Evolutionary conservation across 1,140 invertebrate genomes (phyloP), one percentile per base, ranked within the genome.

Genomic region (Portunus trituberculatus): DNA sequence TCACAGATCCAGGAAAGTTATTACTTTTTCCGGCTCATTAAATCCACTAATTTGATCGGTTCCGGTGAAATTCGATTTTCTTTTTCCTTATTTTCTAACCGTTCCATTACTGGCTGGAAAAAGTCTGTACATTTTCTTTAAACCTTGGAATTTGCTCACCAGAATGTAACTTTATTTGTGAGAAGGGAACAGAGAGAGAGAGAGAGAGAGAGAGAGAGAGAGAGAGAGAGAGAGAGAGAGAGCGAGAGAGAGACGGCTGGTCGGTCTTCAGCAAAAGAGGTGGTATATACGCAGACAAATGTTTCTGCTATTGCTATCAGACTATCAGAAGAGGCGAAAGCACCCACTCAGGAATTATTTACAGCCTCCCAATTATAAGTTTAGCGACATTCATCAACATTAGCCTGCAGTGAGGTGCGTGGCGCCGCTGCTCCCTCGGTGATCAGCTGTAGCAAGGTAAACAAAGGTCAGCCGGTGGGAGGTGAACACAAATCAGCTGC

Each of bases 271-370:
- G 67, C 67, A n/a, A 76, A 76, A 76, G 67, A 76, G 16, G 67
- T n/a, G 67, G 67, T n/a, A 76, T 76, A n/a, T 76, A 76, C 67
- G n/a, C 67, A 76, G 67, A 76, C 67, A n/a, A 76, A 76, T 76
- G 67, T 76, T 76, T 76, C 4, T n/a, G 67, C 7, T n/a, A 76
- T 76, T 76, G 67, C 25, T 76, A 76, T 76, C 67, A 76, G 67
- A n/a, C 25, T n/a, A 76, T n/a, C 67, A n/a, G 67, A 76, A n/a
- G 67, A 76, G 67, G 67, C 12, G 67, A 76, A 76, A 76, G 67
- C 67, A 76, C 67, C 4, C 67, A 76, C 67, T 76, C 6, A 76
- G 20, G 67, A 25, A 76, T n/a, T 76, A 76, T 76, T 76, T 76
- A 76, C 67, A 76, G 67, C 20, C 20, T n/a, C 20, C 20, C 67